Conservation (phyloP, 2,113 vertebrate species). For the Hystrix brachyura region DNA sequence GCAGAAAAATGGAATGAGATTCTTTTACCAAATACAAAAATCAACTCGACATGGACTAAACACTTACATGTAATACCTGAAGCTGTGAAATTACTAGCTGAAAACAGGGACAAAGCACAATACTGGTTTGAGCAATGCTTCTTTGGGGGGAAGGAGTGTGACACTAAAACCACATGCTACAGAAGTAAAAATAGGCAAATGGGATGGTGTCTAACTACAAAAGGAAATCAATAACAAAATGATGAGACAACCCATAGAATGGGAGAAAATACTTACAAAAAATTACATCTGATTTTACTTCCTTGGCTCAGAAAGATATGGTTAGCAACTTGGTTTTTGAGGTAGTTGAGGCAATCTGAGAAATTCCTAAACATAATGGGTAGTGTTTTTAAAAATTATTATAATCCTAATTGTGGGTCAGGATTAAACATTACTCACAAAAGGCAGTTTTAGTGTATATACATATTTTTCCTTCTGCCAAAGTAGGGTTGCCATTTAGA, state of each 20-base stretch:
- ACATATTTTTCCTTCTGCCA: background rate
- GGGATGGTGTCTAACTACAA: background rate
- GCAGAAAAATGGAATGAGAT: background rate
- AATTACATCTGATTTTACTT: background rate
- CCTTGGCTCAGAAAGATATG: background rate
- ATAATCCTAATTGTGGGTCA: background rate
- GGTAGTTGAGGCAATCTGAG: background rate
- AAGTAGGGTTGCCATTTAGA: background rate
- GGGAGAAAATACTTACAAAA: background rate
- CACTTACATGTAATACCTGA: background rate
- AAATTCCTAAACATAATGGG: background rate
- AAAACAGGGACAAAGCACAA: background rate
- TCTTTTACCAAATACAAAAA: too few species aligned
- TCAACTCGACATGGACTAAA: background rate
- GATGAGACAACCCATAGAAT: background rate
- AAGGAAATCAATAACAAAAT: background rate
- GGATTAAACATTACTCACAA: background rate
- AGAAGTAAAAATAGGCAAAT: background rate
- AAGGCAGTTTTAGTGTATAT: background rate
- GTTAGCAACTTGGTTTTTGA: background rate
- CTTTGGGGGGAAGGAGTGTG: too few species aligned
- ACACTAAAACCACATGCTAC: too few species aligned
- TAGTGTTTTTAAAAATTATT: background rate
- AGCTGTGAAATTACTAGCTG: background rate
- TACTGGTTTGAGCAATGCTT: background rate